Evolutionary conservation across 2,888 invertebrate species (phyloP).

Genomic region (Euplexia lucipara): DNA sequence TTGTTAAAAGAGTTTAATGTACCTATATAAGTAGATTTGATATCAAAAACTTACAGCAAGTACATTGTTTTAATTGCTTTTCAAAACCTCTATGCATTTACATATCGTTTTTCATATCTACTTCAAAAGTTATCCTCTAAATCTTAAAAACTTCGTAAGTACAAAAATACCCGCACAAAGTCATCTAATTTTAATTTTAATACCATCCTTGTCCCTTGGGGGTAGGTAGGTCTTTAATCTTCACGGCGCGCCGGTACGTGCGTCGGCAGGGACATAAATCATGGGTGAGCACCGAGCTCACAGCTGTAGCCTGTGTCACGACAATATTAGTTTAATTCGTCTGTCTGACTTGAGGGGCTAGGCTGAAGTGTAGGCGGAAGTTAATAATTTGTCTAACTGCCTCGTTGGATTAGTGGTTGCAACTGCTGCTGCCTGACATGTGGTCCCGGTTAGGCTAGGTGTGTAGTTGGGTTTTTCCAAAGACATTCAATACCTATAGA

Average conservation of each 20-base stretch:
- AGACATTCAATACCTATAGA: no score
- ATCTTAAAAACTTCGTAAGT: background rate
- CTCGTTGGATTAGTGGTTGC: no score
- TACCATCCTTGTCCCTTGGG: conserved; percentile 60
- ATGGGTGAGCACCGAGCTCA: conserved; percentile 34
- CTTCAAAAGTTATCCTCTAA: conserved; percentile 1
- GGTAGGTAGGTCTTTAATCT: conserved; percentile 66
- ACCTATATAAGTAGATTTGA: no score
- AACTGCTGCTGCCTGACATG: no score
- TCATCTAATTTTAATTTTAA: conserved; percentile 58
- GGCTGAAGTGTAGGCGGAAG: background rate
- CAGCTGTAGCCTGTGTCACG: conserved; percentile 56
- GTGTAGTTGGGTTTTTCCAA: no score
- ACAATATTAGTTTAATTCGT: conserved; percentile 64
- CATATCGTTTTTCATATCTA: no score
- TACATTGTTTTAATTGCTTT: no score
- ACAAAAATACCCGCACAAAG: conserved; percentile 36
- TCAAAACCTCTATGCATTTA: no score
- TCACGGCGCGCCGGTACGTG: conserved; percentile 55
- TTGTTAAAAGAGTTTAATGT: no score
- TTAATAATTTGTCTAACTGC: no score
- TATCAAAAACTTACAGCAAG: no score
- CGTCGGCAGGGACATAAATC: conserved; percentile 63
- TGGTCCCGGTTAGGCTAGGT: no score
- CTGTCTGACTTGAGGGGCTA: conserved; percentile 26